Percentiles rank a stretch among this genome's conserved stretches.
phyloP scores from a whole-genome alignment of 2,797 vertebrate species.

The Gymnocypris eckloni region DNA sequence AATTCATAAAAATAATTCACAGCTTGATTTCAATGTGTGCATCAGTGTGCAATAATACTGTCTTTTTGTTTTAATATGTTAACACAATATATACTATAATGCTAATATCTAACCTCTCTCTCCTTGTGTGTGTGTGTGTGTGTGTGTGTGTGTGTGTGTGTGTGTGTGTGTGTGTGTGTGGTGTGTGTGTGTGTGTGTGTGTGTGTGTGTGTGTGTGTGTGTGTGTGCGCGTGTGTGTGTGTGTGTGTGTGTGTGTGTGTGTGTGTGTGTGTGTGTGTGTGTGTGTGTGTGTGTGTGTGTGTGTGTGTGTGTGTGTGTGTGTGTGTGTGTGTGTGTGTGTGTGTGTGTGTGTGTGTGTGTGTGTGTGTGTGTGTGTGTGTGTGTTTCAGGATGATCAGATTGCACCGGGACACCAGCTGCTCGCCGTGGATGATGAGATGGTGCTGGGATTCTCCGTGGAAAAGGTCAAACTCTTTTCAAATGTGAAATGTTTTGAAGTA shows the following conservation, averaged over 20 bases:
- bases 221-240: background rate
- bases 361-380: background rate
- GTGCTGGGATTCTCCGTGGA: constrained; percentile 83
- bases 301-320: background rate
- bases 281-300: background rate
- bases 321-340: background rate
- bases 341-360: too few species aligned
- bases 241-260: background rate
- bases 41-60: too few species aligned
- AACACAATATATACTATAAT: too few species aligned
- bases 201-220: background rate
- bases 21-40: background rate
- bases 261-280: too few species aligned
- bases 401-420: constrained; percentile 83
- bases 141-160: background rate
- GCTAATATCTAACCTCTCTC: too few species aligned
- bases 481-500: background rate
- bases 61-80: too few species aligned
- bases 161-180: background rate
- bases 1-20: background rate
- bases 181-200: too few species aligned
- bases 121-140: background rate
- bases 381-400: constrained; percentile 83
- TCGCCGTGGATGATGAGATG: constrained; percentile 86
- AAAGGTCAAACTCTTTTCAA: constrained; percentile 75